Percentiles rank a stretch among this genome's conserved stretches.
phyloP scores from a whole-genome alignment of 2,888 invertebrate genomes.

The Hypolimnas misippus region DNA sequence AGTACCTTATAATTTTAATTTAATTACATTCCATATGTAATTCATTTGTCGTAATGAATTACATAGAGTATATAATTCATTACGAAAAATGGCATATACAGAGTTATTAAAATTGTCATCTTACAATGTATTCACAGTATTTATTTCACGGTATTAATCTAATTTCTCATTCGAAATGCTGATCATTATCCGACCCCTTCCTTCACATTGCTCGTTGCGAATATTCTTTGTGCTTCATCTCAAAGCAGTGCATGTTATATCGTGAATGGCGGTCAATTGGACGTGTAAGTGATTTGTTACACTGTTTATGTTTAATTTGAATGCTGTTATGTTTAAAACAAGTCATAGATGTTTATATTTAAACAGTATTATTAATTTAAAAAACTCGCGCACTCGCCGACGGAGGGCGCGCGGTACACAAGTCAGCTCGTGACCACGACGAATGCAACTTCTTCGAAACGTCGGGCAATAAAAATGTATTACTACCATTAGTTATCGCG shows the following conservation, averaged over 20 bases:
- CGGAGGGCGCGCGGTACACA: too few species aligned
- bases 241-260: neutral
- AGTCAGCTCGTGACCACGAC: too few species aligned
- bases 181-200: slow-evolving; percentile 52
- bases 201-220: slow-evolving; percentile 24
- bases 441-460: too few species aligned
- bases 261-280: slow-evolving; percentile 1
- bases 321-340: neutral
- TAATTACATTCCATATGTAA: too few species aligned
- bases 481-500: too few species aligned
- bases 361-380: too few species aligned
- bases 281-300: slow-evolving; percentile 8
- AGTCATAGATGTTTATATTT: too few species aligned
- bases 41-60: too few species aligned
- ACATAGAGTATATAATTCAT: neutral
- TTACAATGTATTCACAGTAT: slow-evolving; percentile 44
- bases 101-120: slow-evolving; percentile 13
- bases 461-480: too few species aligned
- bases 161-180: slow-evolving; percentile 60
- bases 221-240: slow-evolving; percentile 1
- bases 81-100: slow-evolving; percentile 11
- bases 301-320: too few species aligned
- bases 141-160: slow-evolving; percentile 62
- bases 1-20: too few species aligned
- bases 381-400: too few species aligned